Evolutionary conservation across 1,140 invertebrate genomes (phyloP).

Genomic region (Tetramorium simillimum): DNA sequence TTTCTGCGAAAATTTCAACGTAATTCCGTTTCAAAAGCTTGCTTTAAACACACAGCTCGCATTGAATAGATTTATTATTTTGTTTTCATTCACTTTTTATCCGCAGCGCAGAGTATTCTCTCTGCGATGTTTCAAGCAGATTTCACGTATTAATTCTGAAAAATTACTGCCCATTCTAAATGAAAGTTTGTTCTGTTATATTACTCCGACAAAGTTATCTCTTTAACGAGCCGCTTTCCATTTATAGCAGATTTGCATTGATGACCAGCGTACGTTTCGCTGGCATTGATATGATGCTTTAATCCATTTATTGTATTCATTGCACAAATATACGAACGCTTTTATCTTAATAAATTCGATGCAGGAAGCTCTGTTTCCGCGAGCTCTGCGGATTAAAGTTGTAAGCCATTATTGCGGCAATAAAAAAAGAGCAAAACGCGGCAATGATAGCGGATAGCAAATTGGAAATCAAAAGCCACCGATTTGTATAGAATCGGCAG

Average conservation of each 20-base stretch:
- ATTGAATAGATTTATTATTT: slow-evolving; percentile 33
- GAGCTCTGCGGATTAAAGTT: slow-evolving; percentile 21
- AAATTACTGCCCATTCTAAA: slow-evolving; percentile 45
- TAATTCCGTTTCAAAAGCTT: background rate
- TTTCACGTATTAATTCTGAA: slow-evolving; percentile 46
- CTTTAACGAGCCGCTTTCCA: slow-evolving; percentile 36
- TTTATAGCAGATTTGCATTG: slow-evolving; percentile 45
- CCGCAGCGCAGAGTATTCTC: background rate
- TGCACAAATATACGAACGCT: slow-evolving; percentile 36
- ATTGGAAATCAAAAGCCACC: slow-evolving; percentile 42
- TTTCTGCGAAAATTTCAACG: slow-evolving; percentile 1
- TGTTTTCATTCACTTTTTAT: slow-evolving; percentile 19
- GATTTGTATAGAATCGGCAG: slow-evolving; percentile 1
- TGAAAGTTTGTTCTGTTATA: slow-evolving; percentile 31
- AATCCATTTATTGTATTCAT: slow-evolving; percentile 55
- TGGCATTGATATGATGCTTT: slow-evolving; percentile 46
- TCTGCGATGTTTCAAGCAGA: background rate
- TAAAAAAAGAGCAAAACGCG: slow-evolving; percentile 29
- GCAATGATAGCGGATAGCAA: background rate
- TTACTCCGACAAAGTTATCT: slow-evolving; percentile 20
- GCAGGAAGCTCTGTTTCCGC: slow-evolving; percentile 16
- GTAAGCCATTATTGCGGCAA: slow-evolving; percentile 7
- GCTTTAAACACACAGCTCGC: background rate
- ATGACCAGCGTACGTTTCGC: slow-evolving; percentile 20
- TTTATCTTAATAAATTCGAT: slow-evolving; percentile 54